phyloP scores from a whole-genome alignment of 64 coral and sea anemone genomes.

The Dendrophyllia cribrosa region DNA sequence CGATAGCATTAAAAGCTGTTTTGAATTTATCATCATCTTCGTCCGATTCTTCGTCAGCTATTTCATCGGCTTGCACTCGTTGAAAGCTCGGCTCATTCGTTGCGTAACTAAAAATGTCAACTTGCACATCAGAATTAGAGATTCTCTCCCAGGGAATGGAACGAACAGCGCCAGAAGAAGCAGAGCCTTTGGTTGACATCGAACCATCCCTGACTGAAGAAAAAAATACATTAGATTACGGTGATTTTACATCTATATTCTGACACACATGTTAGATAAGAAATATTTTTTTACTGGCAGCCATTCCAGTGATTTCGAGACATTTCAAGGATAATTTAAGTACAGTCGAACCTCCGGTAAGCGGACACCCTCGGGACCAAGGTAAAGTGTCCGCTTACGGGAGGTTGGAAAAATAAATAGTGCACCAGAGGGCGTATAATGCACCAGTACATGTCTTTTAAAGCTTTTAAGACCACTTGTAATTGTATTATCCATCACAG shows the following conservation, averaged over 20 bases:
- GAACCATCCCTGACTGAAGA: constrained; percentile 66
- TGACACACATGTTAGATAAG: too few species aligned
- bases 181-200: constrained; percentile 24
- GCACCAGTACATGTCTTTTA: too few species aligned
- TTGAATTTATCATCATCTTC: constrained; percentile 76
- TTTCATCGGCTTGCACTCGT: constrained; percentile 35
- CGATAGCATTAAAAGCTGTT: constrained; percentile 80
- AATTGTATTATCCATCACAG: too few species aligned
- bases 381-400: too few species aligned
- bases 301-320: too few species aligned
- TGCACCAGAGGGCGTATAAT: too few species aligned
- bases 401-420: too few species aligned
- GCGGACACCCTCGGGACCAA: too few species aligned
- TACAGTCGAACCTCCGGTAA: too few species aligned
- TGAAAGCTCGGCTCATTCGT: constrained; percentile 39
- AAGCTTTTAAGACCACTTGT: too few species aligned
- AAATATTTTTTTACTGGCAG: too few species aligned
- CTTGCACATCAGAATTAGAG: constrained; percentile 83
- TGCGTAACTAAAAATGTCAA: constrained; percentile 79
- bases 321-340: too few species aligned
- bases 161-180: constrained; percentile 51
- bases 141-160: constrained; percentile 82
- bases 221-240: neutral
- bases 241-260: neutral
- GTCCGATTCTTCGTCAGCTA: constrained; percentile 68